These are phyloP conservation scores for Brachionus rubens DNA, from an alignment of 1,140 invertebrate genomes.

Conservation along the genomic window DNA sequence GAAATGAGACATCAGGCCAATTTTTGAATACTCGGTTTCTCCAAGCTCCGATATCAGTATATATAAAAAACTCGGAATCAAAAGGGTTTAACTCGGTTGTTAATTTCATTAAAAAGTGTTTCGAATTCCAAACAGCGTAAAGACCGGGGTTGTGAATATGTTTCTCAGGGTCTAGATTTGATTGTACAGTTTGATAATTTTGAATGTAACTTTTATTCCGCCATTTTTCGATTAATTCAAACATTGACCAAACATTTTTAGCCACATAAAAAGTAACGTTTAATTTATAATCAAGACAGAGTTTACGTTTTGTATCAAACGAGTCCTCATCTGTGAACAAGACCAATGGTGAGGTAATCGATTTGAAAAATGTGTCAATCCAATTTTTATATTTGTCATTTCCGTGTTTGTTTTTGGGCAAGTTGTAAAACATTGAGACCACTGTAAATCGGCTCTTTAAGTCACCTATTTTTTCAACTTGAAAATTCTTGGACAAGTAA, in stretches of 20 bases:
- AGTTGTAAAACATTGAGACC: no score
- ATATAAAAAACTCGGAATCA: not conserved
- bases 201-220: not conserved
- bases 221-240: not conserved
- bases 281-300: no score
- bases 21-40: not conserved
- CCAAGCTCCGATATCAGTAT: not conserved
- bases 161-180: not conserved
- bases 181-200: not conserved
- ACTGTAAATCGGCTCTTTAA: no score
- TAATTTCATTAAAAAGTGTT: not conserved
- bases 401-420: no score
- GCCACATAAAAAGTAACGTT: no score
- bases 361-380: no score
- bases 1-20: not conserved
- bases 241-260: not conserved
- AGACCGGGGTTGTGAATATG: not conserved
- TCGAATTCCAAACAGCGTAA: not conserved
- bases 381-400: no score
- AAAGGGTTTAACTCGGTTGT: not conserved
- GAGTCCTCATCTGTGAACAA: no score
- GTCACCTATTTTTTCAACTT: no score
- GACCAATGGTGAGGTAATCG: no score
- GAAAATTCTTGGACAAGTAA: no score
- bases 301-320: no score